Base-by-base conservation (phyloP, 2,888 invertebrate species). In the Salpingus planirostris region DNA sequence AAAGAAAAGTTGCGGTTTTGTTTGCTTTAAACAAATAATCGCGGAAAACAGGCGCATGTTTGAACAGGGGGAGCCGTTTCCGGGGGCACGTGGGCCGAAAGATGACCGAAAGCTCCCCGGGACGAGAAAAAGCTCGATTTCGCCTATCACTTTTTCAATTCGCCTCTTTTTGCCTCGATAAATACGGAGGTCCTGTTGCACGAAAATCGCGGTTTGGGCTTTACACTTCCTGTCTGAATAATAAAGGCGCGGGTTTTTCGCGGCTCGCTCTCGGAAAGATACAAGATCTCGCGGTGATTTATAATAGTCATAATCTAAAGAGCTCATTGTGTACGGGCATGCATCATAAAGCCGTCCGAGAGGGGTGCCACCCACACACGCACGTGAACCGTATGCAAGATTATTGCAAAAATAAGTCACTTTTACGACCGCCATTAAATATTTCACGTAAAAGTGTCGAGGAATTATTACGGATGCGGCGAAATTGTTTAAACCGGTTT, bases 1-100 rank as follows among this genome's bases (percentile, higher is more conserved):
- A 21, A 21, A 21, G 22, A 21, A 21, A 21, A 21, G 22, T 21
- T 21, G 11, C 22, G 22, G 22, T 21, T 11, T 21, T 21, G 22
- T n/a, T n/a, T n/a, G n/a, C n/a, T n/a, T n/a, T n/a, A n/a, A n/a
- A n/a, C n/a, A n/a, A n/a, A n/a, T n/a, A n/a, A n/a, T n/a, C n/a
- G n/a, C 18, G 18, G 8, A 8, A 8, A 18, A 6, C 18, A 18
- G 18, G 5, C 18, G 18, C 18, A 18, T 5, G 18, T 18, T 18
- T 18, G 5, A 18, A 18, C 8, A 6, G 8, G 18, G 18, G 5
- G 8, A 5, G 8, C 18, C 8, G 5, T 18, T 24, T 24, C n/a
- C n/a, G n/a, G n/a, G n/a, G n/a, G n/a, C n/a, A n/a, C n/a, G n/a
- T n/a, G n/a, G n/a, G n/a, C n/a, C n/a, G n/a, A n/a, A n/a, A n/a